Conservation (phyloP, 2,113 vertebrate genomes). For the Prionailurus viverrinus region DNA sequence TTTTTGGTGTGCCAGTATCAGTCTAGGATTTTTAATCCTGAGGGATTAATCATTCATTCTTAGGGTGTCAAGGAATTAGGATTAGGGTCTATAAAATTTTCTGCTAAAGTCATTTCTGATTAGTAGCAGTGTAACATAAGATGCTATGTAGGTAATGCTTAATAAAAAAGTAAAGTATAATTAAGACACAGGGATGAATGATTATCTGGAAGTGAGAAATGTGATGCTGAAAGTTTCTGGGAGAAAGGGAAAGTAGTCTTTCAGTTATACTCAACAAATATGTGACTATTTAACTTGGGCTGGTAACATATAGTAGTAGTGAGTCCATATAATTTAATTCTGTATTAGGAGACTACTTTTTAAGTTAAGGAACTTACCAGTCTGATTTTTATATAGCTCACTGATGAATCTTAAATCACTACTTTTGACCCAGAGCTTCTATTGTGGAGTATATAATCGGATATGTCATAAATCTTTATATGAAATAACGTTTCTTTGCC, state of each 20-base stretch:
- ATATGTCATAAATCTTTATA: not conserved
- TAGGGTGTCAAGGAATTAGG: not conserved
- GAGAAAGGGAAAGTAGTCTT: not conserved
- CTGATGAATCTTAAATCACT: not conserved
- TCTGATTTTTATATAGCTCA: not conserved
- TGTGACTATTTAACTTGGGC: not conserved
- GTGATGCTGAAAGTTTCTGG: not conserved
- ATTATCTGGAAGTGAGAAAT: not conserved
- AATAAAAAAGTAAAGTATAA: not conserved
- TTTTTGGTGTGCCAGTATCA: not conserved
- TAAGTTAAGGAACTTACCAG: not conserved
- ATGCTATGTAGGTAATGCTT: not conserved
- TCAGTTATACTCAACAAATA: not conserved
- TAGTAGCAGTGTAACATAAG: not conserved
- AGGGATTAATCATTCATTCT: too few relatives aligned
- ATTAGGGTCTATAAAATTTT: not conserved
- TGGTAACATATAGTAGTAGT: not conserved
- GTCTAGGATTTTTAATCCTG: slow-evolving; percentile 3
- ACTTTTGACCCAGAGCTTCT: not conserved
- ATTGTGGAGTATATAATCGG: not conserved
- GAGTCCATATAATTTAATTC: not conserved
- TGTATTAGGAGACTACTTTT: not conserved
- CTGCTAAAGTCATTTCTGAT: slow-evolving; percentile 10
- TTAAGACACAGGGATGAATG: not conserved
- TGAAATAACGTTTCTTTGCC: slow-evolving; percentile 35